Evolutionary conservation across 1,140 invertebrate genomes (phyloP).

Genomic region (Bombus balteatus): DNA sequence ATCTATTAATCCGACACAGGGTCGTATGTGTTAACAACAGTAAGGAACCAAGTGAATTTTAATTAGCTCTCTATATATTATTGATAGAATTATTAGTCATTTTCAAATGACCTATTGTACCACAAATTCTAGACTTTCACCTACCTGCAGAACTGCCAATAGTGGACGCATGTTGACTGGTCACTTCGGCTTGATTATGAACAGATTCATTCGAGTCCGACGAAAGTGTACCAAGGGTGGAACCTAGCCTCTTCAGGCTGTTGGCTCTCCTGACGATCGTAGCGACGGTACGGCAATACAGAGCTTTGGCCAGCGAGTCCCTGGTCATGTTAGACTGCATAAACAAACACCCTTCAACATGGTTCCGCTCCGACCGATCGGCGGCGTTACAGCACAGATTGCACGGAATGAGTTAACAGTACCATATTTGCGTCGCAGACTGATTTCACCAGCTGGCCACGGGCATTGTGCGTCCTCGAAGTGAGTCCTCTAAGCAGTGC

Average conservation of each 20-base stretch:
- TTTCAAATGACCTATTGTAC: neutral
- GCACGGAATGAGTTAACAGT: slow-evolving; percentile 48
- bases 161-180: slow-evolving; percentile 94
- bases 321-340: slow-evolving; percentile 90
- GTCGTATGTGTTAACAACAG: neutral
- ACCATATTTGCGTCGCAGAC: slow-evolving; percentile 92
- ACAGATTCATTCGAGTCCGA: slow-evolving; percentile 96
- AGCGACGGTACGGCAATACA: slow-evolving; percentile 97
- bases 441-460: slow-evolving; percentile 92
- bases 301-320: slow-evolving; percentile 94
- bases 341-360: slow-evolving; percentile 59
- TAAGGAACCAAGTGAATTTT: neutral
- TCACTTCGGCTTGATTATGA: slow-evolving; percentile 92
- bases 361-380: neutral
- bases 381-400: neutral
- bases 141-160: slow-evolving; percentile 86
- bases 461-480: slow-evolving; percentile 91
- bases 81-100: neutral
- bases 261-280: slow-evolving; percentile 96
- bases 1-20: neutral
- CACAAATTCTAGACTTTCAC: neutral
- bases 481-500: slow-evolving; percentile 92
- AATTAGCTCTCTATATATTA: neutral
- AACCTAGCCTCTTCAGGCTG: slow-evolving; percentile 93
- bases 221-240: slow-evolving; percentile 93